Conservation (phyloP, 2,113 vertebrate species). For the Neopipo cinnamomea region DNA sequence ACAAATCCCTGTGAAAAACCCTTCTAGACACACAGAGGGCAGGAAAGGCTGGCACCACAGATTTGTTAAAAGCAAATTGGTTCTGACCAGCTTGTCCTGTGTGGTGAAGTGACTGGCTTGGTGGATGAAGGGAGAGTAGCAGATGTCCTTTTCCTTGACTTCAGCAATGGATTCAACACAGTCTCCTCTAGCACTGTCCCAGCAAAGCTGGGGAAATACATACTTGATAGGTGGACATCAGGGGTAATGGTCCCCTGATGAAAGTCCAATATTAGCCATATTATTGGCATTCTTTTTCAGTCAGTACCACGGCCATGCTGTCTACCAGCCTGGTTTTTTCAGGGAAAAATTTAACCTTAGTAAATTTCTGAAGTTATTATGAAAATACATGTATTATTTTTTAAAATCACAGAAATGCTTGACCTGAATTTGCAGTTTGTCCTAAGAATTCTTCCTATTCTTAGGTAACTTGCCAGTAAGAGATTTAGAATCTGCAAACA, state of each 20-base stretch:
- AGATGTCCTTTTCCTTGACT: neutral
- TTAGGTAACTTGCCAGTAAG: neutral
- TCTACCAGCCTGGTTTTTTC: neutral
- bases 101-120: neutral
- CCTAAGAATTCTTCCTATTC: neutral
- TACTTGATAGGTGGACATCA: neutral
- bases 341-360: neutral
- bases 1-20: neutral
- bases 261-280: neutral
- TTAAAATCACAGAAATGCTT: neutral
- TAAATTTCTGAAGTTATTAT: neutral
- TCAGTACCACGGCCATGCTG: neutral
- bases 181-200: neutral
- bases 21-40: neutral
- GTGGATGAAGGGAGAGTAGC: neutral
- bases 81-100: neutral
- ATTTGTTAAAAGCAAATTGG: neutral
- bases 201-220: neutral
- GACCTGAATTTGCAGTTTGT: neutral
- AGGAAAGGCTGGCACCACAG: neutral
- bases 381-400: neutral
- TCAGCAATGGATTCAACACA: neutral
- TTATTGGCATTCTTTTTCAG: neutral
- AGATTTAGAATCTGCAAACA: neutral
- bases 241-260: neutral